Base-by-base conservation (phyloP, 2,888 invertebrate genomes). In the Cremastinae sp. region DNA sequence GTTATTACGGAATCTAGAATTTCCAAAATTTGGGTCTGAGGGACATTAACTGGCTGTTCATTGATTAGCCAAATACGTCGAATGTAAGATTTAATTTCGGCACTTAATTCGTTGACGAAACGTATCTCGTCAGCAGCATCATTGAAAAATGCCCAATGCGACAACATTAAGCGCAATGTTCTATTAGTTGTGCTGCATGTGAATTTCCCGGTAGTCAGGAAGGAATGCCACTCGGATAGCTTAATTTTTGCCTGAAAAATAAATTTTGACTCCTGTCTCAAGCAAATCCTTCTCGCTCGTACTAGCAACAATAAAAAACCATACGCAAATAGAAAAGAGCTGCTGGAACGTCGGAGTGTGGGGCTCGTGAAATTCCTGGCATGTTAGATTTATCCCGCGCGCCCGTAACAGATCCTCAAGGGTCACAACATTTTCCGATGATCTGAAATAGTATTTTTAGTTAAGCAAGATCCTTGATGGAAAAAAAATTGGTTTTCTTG, bases 1-100 rank as follows among this genome's bases (percentile, higher is more conserved):
- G 78, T 61, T 0, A 87, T 39, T 5, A 86, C 37, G 18, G 75
- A 73, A 75, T 83, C 84, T 2, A 85, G 56, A 3, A 85, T 86
- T 2, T 82, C 81, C 18, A 71, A 66, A 55, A 86, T 62, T 47
- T 86, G 84, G 28, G 85, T 61, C 47, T 69, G 74, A 1, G 76
- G 77, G 35, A 59, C 37, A 20, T 22, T 72, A 1, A 14, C 12
- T 2, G 79, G 78, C 51, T 28, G 56, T 5, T 80, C 79, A 39
- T 84, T 78, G n/a, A 71, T 18, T n/a, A 76, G 55, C 12, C 81
- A 65, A 12, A 85, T 51, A 20, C 70, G 58, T n/a, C 80, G 81
- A 5, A 87, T 72, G 49, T 82, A 79, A 2, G 81, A 82, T 41
- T 79, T 79, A 10, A 84, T 28, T 16, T 81, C 81, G n/a, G 80